Percentiles rank a stretch among this genome's conserved stretches.
Evolutionary conservation across 2,113 vertebrate genomes (phyloP).

Genomic region (Sturnus vulgaris): DNA sequence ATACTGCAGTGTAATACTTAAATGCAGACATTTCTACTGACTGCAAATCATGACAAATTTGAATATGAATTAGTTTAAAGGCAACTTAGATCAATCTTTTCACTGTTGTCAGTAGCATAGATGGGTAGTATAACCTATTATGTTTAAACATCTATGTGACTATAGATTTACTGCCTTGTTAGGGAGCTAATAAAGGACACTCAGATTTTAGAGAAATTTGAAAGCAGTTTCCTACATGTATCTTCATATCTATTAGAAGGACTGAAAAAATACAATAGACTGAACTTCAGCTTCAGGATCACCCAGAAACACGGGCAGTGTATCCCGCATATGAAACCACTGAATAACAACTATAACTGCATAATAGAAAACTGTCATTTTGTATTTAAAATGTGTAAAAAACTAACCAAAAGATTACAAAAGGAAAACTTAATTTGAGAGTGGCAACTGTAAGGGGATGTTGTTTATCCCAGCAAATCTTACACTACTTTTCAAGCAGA

Average conservation of each 20-base stretch:
- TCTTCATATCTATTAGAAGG: not conserved
- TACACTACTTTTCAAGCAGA: not conserved
- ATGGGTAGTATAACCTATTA: not conserved
- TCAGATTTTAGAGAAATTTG: not conserved
- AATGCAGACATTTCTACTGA: not conserved
- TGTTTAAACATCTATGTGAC: not conserved
- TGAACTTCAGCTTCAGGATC: not conserved
- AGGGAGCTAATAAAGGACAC: not conserved
- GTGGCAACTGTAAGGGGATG: not conserved
- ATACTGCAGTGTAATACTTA: not conserved
- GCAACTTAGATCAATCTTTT: not conserved
- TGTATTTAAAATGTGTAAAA: not conserved
- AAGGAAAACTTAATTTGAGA: not conserved
- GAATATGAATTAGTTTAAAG: not conserved
- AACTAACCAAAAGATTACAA: not conserved
- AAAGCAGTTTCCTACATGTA: not conserved
- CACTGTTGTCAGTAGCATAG: not conserved
- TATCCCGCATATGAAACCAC: not conserved
- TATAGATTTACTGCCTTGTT: not conserved
- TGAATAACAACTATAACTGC: not conserved
- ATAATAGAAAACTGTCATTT: not conserved
- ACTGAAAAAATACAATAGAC: not conserved
- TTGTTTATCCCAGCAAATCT: not conserved
- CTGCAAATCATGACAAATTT: not conserved
- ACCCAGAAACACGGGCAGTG: not conserved